Conservation (phyloP, 2,113 vertebrate species). For the Eretmochelys imbricata region DNA sequence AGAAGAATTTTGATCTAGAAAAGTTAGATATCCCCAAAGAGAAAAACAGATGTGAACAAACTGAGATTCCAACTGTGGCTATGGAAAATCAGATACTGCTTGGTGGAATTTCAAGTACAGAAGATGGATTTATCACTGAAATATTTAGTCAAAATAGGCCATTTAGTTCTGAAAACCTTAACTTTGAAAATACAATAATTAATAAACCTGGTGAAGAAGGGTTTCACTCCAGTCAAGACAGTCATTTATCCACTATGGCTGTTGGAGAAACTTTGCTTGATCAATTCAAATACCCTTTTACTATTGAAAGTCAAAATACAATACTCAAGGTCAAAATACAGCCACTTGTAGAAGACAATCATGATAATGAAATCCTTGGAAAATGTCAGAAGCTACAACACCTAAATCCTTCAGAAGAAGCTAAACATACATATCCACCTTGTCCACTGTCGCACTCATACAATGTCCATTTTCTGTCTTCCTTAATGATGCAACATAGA, state of each 20-base stretch:
- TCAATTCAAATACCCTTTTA: conserved; percentile 3
- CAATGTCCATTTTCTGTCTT: conserved; percentile 54
- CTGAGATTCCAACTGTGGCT: not conserved
- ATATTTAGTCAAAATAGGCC: conserved; percentile 3
- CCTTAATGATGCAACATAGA: conserved; percentile 25
- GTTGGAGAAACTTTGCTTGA: conserved; percentile 22
- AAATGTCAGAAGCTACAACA: conserved; percentile 25
- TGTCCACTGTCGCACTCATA: not conserved
- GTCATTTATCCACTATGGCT: conserved; percentile 4
- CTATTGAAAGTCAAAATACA: not conserved
- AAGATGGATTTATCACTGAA: conserved; percentile 42
- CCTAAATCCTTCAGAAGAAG: conserved; percentile 32
- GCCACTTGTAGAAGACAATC: not conserved
- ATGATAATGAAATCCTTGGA: not conserved
- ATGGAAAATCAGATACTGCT: conserved; percentile 44
- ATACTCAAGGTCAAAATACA: not conserved
- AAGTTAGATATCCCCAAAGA: not conserved
- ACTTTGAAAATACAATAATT: not conserved
- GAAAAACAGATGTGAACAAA: not conserved
- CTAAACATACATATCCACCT: not conserved
- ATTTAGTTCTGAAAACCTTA: not conserved
- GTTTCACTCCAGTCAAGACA: conserved; percentile 13
- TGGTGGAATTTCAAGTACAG: not conserved
- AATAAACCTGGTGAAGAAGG: not conserved
- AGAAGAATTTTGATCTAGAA: conserved; percentile 13